Conservation (phyloP, 35 echinoderm and acorn worm species). For the Anneissia japonica region DNA sequence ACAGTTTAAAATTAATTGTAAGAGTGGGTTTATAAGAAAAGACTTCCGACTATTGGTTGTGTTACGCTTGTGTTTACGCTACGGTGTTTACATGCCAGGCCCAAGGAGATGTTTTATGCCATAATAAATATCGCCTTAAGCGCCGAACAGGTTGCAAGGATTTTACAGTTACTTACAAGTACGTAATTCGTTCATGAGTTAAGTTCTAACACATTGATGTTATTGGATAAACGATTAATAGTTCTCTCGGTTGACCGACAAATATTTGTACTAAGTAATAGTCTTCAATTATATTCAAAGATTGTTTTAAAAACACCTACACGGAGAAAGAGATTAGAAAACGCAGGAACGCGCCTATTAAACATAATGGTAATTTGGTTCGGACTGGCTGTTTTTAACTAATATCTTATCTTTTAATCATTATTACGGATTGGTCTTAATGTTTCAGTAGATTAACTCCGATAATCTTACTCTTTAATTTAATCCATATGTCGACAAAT, state of each 20-base stretch:
- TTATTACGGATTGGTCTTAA: background rate
- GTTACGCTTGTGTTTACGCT: no score
- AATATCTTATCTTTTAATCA: background rate
- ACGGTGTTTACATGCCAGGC: no score
- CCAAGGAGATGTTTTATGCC: no score
- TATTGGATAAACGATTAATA: constrained; percentile 2
- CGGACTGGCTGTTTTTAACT: background rate
- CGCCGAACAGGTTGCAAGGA: background rate
- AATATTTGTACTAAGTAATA: background rate
- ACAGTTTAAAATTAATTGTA: no score
- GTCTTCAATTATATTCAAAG: background rate
- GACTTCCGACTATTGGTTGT: no score
- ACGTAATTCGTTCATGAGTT: background rate
- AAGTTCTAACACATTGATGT: background rate
- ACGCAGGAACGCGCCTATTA: background rate
- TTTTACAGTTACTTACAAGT: background rate
- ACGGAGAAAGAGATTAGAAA: background rate
- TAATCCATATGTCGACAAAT: background rate
- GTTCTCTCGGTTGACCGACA: background rate
- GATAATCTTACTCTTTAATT: background rate
- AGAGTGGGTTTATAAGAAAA: no score
- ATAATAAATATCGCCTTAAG: background rate
- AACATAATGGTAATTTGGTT: background rate
- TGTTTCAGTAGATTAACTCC: background rate
- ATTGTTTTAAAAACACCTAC: background rate